Evolutionary conservation across 1,140 invertebrate genomes (phyloP).

Genomic region (Drosophila sturtevanti): DNA sequence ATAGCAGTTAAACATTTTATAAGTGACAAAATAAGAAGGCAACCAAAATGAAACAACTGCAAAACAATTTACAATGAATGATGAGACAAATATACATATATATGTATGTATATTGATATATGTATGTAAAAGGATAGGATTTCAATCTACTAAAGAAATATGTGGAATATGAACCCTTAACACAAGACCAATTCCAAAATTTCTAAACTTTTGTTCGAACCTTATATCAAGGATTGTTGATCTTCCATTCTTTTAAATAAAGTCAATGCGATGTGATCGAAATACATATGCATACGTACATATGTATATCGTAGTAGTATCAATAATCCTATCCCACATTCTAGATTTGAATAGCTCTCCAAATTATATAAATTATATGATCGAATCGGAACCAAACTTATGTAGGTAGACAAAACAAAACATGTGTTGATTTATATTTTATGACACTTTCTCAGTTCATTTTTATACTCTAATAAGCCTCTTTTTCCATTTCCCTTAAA

Average conservation of each 20-base stretch:
- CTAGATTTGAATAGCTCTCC: neutral
- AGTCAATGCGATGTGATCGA: too few relatives aligned
- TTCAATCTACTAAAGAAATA: neutral
- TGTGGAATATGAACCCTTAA: neutral
- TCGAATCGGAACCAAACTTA: slow-evolving; percentile 4
- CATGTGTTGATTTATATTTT: neutral
- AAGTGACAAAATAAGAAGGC: slow-evolving; percentile 33
- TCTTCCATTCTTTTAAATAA: too few relatives aligned
- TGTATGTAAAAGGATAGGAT: neutral
- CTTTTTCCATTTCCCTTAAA: neutral
- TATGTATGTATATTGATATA: slow-evolving; percentile 15
- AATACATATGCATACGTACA: too few relatives aligned
- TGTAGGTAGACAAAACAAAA: slow-evolving; percentile 1
- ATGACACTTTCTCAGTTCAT: neutral
- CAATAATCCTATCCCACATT: neutral
- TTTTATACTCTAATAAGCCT: neutral
- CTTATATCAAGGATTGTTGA: neutral
- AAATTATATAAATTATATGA: neutral
- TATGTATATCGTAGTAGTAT: too few relatives aligned
- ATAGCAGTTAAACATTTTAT: slow-evolving; percentile 67
- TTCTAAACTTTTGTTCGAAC: neutral
- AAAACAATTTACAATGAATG: slow-evolving; percentile 9
- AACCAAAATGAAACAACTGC: slow-evolving; percentile 29
- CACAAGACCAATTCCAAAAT: neutral
- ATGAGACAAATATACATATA: slow-evolving; percentile 31